A percentile compares a stretch with the other conserved stretches of the same genome.
Conservation (phyloP, 2,888 invertebrate genomes). For the Macrostomum cliftonense region DNA sequence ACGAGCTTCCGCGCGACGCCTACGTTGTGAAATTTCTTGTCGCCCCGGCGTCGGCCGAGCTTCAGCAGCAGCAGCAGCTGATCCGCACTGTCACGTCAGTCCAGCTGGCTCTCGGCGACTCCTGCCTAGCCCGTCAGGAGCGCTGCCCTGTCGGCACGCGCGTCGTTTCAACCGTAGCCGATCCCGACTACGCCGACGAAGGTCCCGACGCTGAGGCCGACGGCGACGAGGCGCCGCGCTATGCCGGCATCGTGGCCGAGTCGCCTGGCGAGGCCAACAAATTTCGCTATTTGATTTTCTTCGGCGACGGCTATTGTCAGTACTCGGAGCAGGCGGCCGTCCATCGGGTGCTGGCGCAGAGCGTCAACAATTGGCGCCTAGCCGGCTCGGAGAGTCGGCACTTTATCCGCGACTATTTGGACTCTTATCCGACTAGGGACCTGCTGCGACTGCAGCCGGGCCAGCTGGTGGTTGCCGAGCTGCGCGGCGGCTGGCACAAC, state of each 20-base stretch:
- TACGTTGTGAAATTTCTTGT: too few species aligned
- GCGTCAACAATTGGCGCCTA: too few species aligned
- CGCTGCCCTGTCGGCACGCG: conserved; percentile 9
- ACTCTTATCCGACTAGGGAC: too few species aligned
- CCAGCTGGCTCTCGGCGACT: conserved; percentile 2
- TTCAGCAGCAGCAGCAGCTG: too few species aligned
- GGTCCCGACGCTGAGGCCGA: background rate
- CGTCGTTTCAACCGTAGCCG: conserved; percentile 1
- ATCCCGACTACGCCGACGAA: too few species aligned
- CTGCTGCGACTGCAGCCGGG: conserved; percentile 57
- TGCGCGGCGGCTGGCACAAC: conserved; percentile 36
- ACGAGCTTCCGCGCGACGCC: too few species aligned
- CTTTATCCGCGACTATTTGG: too few species aligned
- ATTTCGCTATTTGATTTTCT: conserved; percentile 63
- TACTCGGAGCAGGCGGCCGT: conserved; percentile 56
- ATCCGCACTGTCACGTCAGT: background rate
- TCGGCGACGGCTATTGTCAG: conserved; percentile 76
- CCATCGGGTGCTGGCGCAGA: conserved; percentile 8
- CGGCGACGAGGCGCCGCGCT: conserved; percentile 27
- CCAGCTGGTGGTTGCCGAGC: too few species aligned
- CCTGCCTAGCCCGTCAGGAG: conserved; percentile 4
- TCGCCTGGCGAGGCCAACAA: conserved; percentile 53
- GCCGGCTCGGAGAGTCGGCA: too few species aligned
- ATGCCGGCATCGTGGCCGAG: conserved; percentile 64
- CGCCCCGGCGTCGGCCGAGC: too few species aligned